phyloP scores from a whole-genome alignment of 2,797 vertebrate species.

The Xenentodon cancila region DNA sequence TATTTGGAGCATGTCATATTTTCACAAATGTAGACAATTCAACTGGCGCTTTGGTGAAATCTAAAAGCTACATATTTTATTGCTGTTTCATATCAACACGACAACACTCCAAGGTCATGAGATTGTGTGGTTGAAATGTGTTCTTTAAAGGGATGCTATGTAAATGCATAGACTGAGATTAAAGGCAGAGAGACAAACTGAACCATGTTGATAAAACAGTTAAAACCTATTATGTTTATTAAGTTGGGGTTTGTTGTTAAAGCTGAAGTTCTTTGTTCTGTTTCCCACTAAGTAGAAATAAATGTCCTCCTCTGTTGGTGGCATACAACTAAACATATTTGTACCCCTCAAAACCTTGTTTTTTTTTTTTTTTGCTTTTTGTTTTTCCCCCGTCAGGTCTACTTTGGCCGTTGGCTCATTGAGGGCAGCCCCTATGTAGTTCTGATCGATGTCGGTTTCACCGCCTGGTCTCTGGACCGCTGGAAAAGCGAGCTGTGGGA shows the following conservation, averaged over 20 bases:
- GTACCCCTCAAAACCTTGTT: background rate
- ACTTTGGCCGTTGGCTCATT: slow-evolving; percentile 94
- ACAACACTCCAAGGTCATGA: too few relatives aligned
- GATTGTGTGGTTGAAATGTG: too few relatives aligned
- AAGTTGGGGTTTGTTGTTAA: background rate
- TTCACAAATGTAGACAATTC: background rate
- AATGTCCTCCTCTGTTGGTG: background rate
- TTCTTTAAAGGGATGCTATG: too few relatives aligned
- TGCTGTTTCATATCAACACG: background rate
- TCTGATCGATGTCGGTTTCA: slow-evolving; percentile 91
- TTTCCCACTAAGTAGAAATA: background rate
- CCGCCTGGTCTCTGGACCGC: slow-evolving; percentile 91
- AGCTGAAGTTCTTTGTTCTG: background rate
- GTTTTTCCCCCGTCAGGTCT: slow-evolving; percentile 87
- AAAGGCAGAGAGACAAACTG: too few relatives aligned
- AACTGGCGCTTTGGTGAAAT: background rate
- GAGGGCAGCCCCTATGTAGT: slow-evolving; percentile 92
- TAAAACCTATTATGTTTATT: too few relatives aligned
- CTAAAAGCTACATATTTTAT: background rate
- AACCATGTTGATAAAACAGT: too few relatives aligned
- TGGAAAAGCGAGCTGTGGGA: slow-evolving; percentile 96
- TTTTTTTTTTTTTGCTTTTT: too few relatives aligned
- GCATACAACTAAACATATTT: background rate
- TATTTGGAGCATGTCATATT: too few relatives aligned
- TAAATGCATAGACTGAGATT: too few relatives aligned